These are phyloP conservation scores for Andrena bicolor DNA, from an alignment of 2,888 invertebrate species.

Conservation along the genomic window DNA sequence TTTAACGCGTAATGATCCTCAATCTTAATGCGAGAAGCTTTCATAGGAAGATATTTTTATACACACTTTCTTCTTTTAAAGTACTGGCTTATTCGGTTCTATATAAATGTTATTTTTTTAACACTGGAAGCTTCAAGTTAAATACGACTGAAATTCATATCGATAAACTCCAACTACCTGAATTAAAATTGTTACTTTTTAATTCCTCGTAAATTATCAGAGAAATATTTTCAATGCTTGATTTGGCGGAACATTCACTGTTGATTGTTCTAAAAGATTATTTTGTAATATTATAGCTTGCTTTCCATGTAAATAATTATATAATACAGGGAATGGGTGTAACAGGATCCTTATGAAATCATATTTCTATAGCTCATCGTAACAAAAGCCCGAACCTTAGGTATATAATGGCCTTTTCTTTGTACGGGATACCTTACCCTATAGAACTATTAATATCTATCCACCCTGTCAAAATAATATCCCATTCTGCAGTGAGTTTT, in stretches of 20 bases:
- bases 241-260: not conserved
- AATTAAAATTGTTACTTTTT: not conserved
- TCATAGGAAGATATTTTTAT: not conserved
- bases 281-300: not conserved
- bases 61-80: not conserved
- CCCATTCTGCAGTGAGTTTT: slow-evolving; percentile 51
- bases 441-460: slow-evolving; percentile 77
- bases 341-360: slow-evolving; percentile 69
- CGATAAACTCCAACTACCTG: not conserved
- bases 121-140: not conserved
- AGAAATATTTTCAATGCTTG: too few relatives aligned
- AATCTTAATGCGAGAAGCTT: not conserved
- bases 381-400: slow-evolving; percentile 71
- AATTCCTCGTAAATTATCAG: too few relatives aligned
- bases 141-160: slow-evolving; percentile 7
- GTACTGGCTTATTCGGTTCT: not conserved
- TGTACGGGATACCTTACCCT: slow-evolving; percentile 66
- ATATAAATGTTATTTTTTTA: not conserved
- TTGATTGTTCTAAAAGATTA: not conserved
- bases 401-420: slow-evolving; percentile 74
- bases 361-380: slow-evolving; percentile 76
- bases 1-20: not conserved
- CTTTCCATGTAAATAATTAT: not conserved
- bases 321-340: slow-evolving; percentile 13
- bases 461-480: slow-evolving; percentile 65